Conservation (phyloP, 2,888 invertebrate species). For the Gymnosoma rotundatum region DNA sequence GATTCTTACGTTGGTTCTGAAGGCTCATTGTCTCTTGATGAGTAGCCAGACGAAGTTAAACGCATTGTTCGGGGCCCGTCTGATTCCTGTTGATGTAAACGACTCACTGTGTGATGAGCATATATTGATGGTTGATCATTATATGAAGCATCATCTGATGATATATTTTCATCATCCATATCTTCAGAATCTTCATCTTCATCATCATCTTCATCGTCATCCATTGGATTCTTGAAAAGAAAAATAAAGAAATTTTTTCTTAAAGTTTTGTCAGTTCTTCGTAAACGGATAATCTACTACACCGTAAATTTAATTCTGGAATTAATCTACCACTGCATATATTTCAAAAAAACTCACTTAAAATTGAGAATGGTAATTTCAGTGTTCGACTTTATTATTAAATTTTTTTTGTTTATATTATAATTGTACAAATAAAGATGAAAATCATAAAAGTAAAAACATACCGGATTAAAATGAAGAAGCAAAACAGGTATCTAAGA, state of each 20-base stretch:
- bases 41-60: conserved; percentile 75
- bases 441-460: no score
- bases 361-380: no score
- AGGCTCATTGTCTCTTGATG: conserved; percentile 73
- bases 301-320: no score
- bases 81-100: conserved; percentile 80
- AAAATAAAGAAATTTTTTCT: neutral
- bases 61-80: conserved; percentile 79
- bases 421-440: no score
- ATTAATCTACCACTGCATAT: no score
- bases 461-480: no score
- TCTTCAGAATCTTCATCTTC: conserved; percentile 78
- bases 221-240: conserved; percentile 62
- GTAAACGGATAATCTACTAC: no score
- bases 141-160: conserved; percentile 77
- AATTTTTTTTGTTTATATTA: no score
- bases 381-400: no score
- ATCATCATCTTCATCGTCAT: conserved; percentile 74
- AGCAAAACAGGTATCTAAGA: no score
- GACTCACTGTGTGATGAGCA: conserved; percentile 79
- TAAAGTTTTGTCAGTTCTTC: neutral
- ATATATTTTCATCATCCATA: conserved; percentile 74
- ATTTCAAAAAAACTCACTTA: no score
- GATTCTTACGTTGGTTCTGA: conserved; percentile 82
- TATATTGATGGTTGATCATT: conserved; percentile 80